phyloP scores from a whole-genome alignment of 2,797 vertebrate genomes.

The Menidia menidia region DNA sequence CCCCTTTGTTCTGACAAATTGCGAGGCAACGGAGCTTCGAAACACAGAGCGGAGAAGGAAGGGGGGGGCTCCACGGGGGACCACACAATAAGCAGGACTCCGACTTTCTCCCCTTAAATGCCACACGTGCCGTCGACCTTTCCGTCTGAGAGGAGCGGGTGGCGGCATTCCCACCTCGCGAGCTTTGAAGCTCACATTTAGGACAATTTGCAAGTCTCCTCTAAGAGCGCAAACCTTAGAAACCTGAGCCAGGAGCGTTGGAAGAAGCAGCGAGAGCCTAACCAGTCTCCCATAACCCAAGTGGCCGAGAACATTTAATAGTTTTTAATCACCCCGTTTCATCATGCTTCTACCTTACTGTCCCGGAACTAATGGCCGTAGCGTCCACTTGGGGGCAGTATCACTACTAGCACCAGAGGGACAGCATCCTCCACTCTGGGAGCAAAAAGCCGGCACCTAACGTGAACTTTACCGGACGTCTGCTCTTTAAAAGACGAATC shows the following conservation, averaged over 20 bases:
- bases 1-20: constrained; percentile 48
- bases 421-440: constrained; percentile 23
- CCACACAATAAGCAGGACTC: constrained; percentile 78
- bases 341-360: constrained; percentile 53
- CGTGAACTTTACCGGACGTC: constrained; percentile 26
- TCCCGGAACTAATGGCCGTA: constrained; percentile 30
- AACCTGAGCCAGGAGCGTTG: constrained; percentile 50
- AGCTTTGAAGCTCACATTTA: constrained; percentile 76
- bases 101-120: constrained; percentile 72
- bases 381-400: constrained; percentile 76
- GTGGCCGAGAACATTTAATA: constrained; percentile 52
- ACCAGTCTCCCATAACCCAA: constrained; percentile 61
- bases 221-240: constrained; percentile 38
- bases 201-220: constrained; percentile 72
- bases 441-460: constrained; percentile 30
- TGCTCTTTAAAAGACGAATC: constrained; percentile 46
- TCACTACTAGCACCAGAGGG: constrained; percentile 41
- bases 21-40: constrained; percentile 70
- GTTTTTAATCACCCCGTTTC: constrained; percentile 61
- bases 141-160: constrained; percentile 48
- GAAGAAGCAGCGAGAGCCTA: constrained; percentile 66
- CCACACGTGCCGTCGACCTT: constrained; percentile 71
- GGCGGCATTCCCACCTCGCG: constrained; percentile 60
- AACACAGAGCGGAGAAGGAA: constrained; percentile 42
- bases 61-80: constrained; percentile 43